phyloP scores from a whole-genome alignment of 2,113 vertebrate genomes.

The Nesospiza acunhae region DNA sequence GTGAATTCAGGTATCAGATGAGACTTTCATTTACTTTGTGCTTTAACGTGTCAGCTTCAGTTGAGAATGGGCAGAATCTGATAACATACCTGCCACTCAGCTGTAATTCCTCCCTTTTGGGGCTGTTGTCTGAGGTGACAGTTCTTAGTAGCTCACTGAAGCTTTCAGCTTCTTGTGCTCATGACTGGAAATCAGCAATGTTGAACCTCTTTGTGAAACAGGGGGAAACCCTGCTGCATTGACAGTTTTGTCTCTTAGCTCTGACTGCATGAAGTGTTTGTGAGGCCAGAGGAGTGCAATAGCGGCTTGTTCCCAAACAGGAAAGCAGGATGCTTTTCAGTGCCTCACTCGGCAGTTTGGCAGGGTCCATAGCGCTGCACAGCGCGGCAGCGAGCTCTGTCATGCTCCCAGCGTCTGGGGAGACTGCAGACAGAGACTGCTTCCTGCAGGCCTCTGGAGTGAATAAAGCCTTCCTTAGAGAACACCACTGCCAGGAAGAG shows the following conservation, averaged over 20 bases:
- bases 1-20: background rate
- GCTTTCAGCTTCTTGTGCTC: background rate
- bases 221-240: background rate
- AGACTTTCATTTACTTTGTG: background rate
- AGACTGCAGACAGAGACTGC: background rate
- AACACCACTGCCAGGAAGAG: background rate
- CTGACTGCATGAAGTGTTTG: background rate
- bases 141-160: background rate
- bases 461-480: background rate
- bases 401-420: rapidly evolving
- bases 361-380: rapidly evolving
- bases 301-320: background rate
- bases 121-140: background rate
- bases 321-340: background rate
- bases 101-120: background rate
- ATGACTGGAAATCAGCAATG: background rate
- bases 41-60: background rate
- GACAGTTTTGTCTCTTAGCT: background rate
- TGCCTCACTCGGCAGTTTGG: background rate
- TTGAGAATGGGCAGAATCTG: background rate
- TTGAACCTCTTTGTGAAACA: background rate
- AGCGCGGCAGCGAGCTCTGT: rapidly evolving
- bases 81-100: background rate
- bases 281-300: background rate
- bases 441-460: background rate